Evolutionary conservation across 2,113 vertebrate genomes (phyloP).

Genomic region (Rhinoptilus africanus): DNA sequence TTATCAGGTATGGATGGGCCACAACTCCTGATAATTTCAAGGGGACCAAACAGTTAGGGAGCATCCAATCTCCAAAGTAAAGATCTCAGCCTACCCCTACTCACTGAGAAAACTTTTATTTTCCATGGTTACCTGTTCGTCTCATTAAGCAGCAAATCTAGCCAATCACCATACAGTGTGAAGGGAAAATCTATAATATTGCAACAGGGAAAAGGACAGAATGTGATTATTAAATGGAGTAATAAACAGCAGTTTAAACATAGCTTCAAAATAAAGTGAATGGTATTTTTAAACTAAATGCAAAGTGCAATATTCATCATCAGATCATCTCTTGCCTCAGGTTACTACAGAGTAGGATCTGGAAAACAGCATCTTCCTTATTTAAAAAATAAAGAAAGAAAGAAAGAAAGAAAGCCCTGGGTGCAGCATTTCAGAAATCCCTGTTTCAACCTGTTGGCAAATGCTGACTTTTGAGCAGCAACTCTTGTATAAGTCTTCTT

Average conservation of each 20-base stretch:
- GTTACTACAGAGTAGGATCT: background rate
- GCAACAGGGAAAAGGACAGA: background rate
- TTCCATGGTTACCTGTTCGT: background rate
- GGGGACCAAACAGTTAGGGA: background rate
- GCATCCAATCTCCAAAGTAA: background rate
- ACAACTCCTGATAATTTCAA: background rate
- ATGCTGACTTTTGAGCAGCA: background rate
- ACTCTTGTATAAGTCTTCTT: background rate
- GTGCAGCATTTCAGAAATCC: background rate
- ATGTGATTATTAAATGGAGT: background rate
- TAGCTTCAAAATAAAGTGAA: background rate
- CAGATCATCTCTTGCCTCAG: background rate
- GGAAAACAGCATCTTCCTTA: background rate
- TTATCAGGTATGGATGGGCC: background rate
- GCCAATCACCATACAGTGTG: background rate
- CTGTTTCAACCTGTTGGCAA: constrained; percentile 49
- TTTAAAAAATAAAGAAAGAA: background rate
- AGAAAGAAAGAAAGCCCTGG: background rate
- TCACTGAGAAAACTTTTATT: background rate
- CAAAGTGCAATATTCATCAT: background rate
- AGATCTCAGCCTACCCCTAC: background rate
- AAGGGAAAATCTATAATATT: background rate
- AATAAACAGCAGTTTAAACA: background rate
- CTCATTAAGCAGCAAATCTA: background rate
- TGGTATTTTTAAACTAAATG: background rate